A percentile compares a stretch with the other conserved stretches of the same genome.
Evolutionary conservation across 2,888 invertebrate genomes (phyloP).

Genomic region (Scelioninae gen. 2): DNA sequence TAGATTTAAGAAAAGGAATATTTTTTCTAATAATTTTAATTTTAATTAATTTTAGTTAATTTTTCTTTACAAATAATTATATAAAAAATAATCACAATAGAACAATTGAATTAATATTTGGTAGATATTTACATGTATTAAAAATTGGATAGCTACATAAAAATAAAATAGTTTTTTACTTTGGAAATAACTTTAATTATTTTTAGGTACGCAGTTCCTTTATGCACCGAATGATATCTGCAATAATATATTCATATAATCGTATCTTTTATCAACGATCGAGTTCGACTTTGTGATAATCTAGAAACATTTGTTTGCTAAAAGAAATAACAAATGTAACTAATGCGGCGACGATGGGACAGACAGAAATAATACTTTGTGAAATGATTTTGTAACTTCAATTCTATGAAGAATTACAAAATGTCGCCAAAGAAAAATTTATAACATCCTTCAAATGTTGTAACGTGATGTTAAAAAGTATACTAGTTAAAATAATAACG

Average conservation of each 20-base stretch:
- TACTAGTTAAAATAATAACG: too few species aligned
- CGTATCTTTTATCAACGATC: conserved; percentile 24
- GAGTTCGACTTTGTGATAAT: conserved; percentile 39
- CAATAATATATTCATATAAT: conserved; percentile 5
- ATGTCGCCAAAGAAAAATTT: too few species aligned
- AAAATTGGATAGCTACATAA: too few species aligned
- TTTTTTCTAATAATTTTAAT: too few species aligned
- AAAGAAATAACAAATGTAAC: not conserved
- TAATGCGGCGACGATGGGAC: not conserved
- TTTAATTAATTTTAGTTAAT: too few species aligned
- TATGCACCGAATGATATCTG: conserved; percentile 31
- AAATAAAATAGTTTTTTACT: not conserved
- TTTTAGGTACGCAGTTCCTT: conserved; percentile 51
- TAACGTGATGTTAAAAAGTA: too few species aligned
- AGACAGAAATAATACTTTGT: not conserved
- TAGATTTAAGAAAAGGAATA: too few species aligned
- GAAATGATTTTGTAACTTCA: conserved; percentile 4
- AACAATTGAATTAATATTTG: too few species aligned
- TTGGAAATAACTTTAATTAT: not conserved
- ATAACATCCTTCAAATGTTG: too few species aligned
- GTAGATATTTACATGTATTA: too few species aligned
- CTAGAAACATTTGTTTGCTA: conserved; percentile 13
- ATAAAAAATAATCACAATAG: too few species aligned
- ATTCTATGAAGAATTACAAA: conserved; percentile 13
- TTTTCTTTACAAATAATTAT: too few species aligned